phyloP scores from a whole-genome alignment of 2,888 invertebrate species.

The Drosophila formosana region DNA sequence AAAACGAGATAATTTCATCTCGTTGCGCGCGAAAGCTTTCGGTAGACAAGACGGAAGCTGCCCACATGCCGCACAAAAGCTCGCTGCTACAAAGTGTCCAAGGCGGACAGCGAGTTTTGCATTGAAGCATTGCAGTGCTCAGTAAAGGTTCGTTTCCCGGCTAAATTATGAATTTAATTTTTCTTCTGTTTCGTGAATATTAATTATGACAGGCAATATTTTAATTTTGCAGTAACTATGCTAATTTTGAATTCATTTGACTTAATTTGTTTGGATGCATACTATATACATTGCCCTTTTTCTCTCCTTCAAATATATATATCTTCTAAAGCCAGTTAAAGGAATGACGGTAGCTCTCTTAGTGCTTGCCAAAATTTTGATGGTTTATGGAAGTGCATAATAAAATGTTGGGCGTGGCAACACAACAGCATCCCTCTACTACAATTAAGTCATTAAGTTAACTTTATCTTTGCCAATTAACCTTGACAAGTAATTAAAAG shows the following conservation, averaged over 20 bases:
- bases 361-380: not conserved
- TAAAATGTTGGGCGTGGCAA: not conserved
- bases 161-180: not conserved
- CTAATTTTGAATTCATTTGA: too few species aligned
- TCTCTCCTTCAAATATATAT: too few species aligned
- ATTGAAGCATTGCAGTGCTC: slow-evolving; percentile 15
- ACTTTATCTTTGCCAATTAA: slow-evolving; percentile 11
- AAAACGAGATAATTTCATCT: slow-evolving; percentile 3
- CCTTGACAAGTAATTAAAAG: slow-evolving; percentile 13
- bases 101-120: slow-evolving; percentile 31
- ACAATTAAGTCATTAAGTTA: slow-evolving; percentile 3
- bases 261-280: too few species aligned
- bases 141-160: slow-evolving; percentile 37
- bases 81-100: slow-evolving; percentile 29
- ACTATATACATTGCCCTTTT: too few species aligned
- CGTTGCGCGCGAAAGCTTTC: slow-evolving; percentile 33
- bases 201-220: too few species aligned
- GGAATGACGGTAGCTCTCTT: not conserved
- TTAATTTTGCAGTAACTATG: too few species aligned
- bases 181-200: too few species aligned
- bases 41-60: slow-evolving; percentile 32
- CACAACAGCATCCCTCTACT: not conserved
- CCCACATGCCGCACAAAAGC: slow-evolving; percentile 23
- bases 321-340: not conserved
- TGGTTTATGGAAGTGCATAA: not conserved